These are phyloP conservation scores for Cryptus armator DNA, from an alignment of 2,888 invertebrate species.

Conservation along the genomic window DNA sequence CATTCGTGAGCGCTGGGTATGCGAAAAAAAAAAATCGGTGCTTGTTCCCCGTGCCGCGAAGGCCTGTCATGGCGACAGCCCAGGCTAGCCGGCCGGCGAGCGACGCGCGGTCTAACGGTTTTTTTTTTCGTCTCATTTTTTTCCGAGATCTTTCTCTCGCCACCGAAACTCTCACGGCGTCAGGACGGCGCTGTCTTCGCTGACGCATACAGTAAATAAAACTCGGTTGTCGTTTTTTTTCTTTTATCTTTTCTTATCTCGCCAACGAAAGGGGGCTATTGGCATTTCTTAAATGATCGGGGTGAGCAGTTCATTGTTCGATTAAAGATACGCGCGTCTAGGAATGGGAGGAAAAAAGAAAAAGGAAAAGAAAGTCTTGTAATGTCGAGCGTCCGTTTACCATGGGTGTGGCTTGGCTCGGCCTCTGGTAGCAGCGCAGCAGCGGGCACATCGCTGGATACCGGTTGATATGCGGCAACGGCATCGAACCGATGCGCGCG, in stretches of 20 bases:
- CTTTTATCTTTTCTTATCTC: background rate
- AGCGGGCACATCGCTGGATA: constrained; percentile 50
- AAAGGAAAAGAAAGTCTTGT: constrained; percentile 37
- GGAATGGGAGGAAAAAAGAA: background rate
- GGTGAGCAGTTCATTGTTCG: background rate
- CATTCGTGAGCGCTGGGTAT: constrained; percentile 41
- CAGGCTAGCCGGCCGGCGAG: constrained; percentile 73
- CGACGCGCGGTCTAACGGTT: constrained; percentile 73
- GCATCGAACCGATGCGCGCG: constrained; percentile 84
- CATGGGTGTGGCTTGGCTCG: constrained; percentile 80
- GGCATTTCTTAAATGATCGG: constrained; percentile 24
- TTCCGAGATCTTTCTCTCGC: constrained; percentile 29
- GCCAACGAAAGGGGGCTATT: background rate
- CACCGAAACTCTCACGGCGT: constrained; percentile 32
- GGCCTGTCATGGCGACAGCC: constrained; percentile 79
- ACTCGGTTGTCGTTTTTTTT: background rate
- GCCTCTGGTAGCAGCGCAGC: constrained; percentile 62
- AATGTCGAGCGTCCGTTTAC: constrained; percentile 52
- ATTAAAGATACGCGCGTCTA: background rate
- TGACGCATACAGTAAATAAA: constrained; percentile 30
- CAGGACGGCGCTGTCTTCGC: constrained; percentile 47
- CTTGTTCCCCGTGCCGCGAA: constrained; percentile 3
- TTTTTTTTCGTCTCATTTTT: constrained; percentile 63
- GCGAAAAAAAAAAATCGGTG: constrained; percentile 65
- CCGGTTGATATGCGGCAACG: constrained; percentile 80